Conservation (phyloP, 2,113 vertebrate genomes). For the Kryptolebias marmoratus region DNA sequence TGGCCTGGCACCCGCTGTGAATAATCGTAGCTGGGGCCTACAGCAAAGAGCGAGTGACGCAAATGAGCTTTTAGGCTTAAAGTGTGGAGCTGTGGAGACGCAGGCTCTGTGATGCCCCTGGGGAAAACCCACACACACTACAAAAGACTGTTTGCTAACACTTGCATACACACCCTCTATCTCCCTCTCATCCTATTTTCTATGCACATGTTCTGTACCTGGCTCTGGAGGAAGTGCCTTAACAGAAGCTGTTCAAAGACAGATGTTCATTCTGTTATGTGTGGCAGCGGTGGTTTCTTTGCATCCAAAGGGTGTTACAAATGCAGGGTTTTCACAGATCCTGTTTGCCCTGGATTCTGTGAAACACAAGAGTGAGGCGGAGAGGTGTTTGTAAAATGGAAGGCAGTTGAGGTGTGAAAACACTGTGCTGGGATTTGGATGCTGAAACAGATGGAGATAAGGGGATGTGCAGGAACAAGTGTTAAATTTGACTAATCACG, state of each 20-base stretch:
- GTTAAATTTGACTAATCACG: conserved; percentile 62
- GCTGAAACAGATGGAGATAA: conserved; percentile 63
- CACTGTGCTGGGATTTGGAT: conserved; percentile 49
- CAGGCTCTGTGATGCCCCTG: conserved; percentile 52
- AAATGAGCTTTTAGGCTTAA: conserved; percentile 77
- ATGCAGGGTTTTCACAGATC: conserved; percentile 53
- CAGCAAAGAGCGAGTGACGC: conserved; percentile 53
- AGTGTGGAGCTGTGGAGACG: conserved; percentile 57
- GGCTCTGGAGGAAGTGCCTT: conserved; percentile 60
- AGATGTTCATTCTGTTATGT: conserved; percentile 53
- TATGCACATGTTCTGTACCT: conserved; percentile 67
- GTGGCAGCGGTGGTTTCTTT: conserved; percentile 58
- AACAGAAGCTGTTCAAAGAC: conserved; percentile 65
- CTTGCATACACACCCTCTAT: conserved; percentile 43
- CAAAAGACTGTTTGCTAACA: conserved; percentile 71
- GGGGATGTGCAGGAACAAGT: conserved; percentile 56
- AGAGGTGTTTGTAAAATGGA: conserved; percentile 57
- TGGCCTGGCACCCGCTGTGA: conserved; percentile 68
- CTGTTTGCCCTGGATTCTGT: conserved; percentile 57
- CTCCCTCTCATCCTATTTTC: conserved; percentile 59
- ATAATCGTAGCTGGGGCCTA: conserved; percentile 68
- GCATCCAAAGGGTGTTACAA: conserved; percentile 49
- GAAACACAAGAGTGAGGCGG: conserved; percentile 44
- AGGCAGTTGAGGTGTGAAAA: conserved; percentile 68
- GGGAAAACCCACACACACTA: conserved; percentile 66